A percentile compares a stretch with the other conserved stretches of the same genome.
Evolutionary conservation across 1,140 invertebrate species (phyloP).

Genomic region (Brachionus rotundiformis): DNA sequence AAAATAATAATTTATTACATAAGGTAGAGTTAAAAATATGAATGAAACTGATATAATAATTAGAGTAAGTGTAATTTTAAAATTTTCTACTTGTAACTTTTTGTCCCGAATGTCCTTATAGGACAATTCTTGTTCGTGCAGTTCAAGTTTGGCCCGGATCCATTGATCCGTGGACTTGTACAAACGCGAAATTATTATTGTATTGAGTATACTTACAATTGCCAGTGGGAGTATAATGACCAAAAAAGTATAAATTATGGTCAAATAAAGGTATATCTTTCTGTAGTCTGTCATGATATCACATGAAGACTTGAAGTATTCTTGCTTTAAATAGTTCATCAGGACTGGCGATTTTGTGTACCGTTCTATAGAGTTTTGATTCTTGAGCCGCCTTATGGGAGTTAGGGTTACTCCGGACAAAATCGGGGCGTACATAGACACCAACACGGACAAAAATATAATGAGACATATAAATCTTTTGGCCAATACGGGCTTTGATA

Average conservation of each 20-base stretch:
- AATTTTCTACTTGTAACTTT: constrained; percentile 50
- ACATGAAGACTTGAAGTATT: constrained; percentile 15
- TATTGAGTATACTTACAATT: constrained; percentile 46
- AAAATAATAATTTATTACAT: constrained; percentile 45
- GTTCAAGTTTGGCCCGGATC: constrained; percentile 30
- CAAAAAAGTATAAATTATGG: constrained; percentile 34
- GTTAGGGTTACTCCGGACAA: not conserved
- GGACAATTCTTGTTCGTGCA: constrained; percentile 36
- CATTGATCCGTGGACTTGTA: constrained; percentile 46
- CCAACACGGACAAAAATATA: not conserved
- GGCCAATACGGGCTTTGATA: constrained; percentile 40
- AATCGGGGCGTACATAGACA: constrained; percentile 32
- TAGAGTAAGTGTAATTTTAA: constrained; percentile 43
- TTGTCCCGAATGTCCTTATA: constrained; percentile 47
- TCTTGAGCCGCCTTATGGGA: not conserved
- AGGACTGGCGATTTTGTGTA: not conserved
- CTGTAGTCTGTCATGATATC: not conserved
- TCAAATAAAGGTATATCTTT: constrained; percentile 39
- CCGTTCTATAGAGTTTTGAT: not conserved
- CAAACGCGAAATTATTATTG: constrained; percentile 34
- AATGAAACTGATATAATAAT: constrained; percentile 47
- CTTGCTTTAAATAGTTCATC: constrained; percentile 28
- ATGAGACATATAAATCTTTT: constrained; percentile 25
- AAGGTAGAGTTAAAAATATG: constrained; percentile 22
- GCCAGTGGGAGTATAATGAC: constrained; percentile 23